Conservation (phyloP, 2,797 vertebrate genomes). For the Melanotaenia pygmaea region DNA sequence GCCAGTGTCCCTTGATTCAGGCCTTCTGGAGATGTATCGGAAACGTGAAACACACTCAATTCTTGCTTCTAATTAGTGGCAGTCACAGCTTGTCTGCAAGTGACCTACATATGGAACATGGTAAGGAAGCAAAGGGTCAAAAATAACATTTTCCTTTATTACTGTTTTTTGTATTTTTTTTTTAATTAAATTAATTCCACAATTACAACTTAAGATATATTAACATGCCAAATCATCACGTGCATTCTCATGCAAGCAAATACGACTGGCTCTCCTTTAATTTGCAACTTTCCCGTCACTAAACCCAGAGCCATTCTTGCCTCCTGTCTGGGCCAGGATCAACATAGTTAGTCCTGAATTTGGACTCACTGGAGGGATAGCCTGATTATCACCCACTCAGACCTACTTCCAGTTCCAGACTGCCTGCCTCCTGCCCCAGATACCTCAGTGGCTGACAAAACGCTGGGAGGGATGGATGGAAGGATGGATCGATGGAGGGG, state of each 20-base stretch:
- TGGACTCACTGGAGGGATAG: slow-evolving; percentile 47
- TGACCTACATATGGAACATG: slow-evolving; percentile 75
- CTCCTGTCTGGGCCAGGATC: slow-evolving; percentile 50
- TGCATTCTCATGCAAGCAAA: not conserved
- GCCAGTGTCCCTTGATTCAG: slow-evolving; percentile 45
- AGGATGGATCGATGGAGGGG: slow-evolving; percentile 5
- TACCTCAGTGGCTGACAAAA: slow-evolving; percentile 26
- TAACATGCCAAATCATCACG: not conserved
- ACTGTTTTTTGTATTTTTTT: too few species aligned
- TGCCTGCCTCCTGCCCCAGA: slow-evolving; percentile 61
- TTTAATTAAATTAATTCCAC: not conserved
- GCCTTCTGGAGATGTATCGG: slow-evolving; percentile 46
- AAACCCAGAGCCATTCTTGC: slow-evolving; percentile 54
- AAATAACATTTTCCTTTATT: not conserved
- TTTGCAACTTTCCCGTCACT: slow-evolving; percentile 9
- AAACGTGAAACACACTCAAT: slow-evolving; percentile 28
- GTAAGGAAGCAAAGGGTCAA: not conserved
- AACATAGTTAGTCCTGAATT: slow-evolving; percentile 41
- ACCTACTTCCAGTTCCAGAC: slow-evolving; percentile 63
- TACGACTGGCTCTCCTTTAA: slow-evolving; percentile 10
- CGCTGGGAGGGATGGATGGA: slow-evolving; percentile 21
- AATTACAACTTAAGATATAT: not conserved
- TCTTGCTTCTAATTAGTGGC: slow-evolving; percentile 54
- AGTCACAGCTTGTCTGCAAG: slow-evolving; percentile 51
- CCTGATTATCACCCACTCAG: slow-evolving; percentile 57